These are phyloP conservation scores for Ophthalmolycus amberensis DNA, from an alignment of 2,113 vertebrate species.

Conservation along the genomic window DNA sequence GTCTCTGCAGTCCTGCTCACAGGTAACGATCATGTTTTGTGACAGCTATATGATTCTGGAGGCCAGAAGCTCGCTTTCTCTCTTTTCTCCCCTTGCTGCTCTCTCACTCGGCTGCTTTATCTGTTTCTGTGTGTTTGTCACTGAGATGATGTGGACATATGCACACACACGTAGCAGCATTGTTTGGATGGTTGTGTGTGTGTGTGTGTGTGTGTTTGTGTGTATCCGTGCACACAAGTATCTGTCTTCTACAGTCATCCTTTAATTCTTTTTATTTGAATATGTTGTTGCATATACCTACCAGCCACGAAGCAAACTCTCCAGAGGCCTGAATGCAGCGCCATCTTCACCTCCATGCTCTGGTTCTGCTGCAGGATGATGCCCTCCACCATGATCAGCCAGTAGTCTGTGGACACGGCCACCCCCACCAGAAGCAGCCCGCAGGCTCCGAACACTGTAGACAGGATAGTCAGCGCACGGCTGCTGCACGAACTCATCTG, in stretches of 20 bases:
- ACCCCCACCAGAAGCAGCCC: constrained; percentile 93
- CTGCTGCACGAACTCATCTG: constrained; percentile 95
- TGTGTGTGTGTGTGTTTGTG: not conserved
- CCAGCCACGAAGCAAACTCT: constrained; percentile 94
- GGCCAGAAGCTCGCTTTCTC: constrained; percentile 14
- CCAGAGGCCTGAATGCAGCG: constrained; percentile 93
- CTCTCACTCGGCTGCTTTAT: constrained; percentile 18
- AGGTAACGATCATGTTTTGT: constrained; percentile 55
- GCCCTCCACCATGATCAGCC: constrained; percentile 95
- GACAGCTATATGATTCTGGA: constrained; percentile 52
- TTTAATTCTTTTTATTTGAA: not conserved
- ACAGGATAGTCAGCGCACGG: constrained; percentile 92
- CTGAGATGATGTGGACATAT: constrained; percentile 9
- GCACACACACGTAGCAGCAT: not conserved
- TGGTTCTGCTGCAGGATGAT: constrained; percentile 93
- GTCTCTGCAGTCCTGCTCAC: constrained; percentile 40
- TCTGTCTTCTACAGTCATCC: not conserved
- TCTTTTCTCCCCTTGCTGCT: constrained; percentile 11
- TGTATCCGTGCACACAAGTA: not conserved
- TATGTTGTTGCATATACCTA: constrained; percentile 60
- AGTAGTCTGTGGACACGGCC: constrained; percentile 95
- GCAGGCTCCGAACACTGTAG: constrained; percentile 92
- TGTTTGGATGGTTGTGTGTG: not conserved
- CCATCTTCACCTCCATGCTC: constrained; percentile 94
- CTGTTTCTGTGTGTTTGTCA: constrained; percentile 11